A percentile compares a stretch with the other conserved stretches of the same genome.
phyloP scores from a whole-genome alignment of 2,888 invertebrate genomes.

The Sepioteuthis lessoniana region DNA sequence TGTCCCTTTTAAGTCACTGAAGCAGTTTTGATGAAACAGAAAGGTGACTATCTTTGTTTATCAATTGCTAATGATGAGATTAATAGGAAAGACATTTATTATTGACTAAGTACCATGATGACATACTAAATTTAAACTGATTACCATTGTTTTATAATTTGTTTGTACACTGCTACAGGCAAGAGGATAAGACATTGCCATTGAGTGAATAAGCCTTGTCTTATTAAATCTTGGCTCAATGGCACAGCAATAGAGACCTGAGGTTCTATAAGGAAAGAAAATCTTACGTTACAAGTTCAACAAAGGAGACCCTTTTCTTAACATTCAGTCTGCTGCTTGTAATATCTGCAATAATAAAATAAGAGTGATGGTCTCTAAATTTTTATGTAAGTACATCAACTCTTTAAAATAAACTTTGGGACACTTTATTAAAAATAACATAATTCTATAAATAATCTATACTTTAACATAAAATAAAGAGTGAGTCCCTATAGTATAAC shows the following conservation, averaged over 20 bases:
- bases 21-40: background rate
- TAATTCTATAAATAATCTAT: no score
- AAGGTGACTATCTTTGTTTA: background rate
- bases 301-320: background rate
- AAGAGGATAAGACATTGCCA: background rate
- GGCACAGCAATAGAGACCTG: background rate
- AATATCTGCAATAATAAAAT: background rate
- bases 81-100: background rate
- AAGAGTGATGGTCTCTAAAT: no score
- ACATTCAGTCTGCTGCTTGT: background rate
- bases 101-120: background rate
- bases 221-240: background rate
- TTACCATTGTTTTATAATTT: conserved; percentile 6
- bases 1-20: background rate
- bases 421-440: no score
- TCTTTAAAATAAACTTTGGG: no score
- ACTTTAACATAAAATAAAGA: no score
- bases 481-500: no score
- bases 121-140: background rate
- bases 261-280: background rate
- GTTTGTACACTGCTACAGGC: background rate
- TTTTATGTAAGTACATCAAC: no score
- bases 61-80: background rate
- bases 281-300: background rate
- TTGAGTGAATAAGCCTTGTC: background rate